Percentiles rank a stretch among this genome's conserved stretches.
phyloP scores from a whole-genome alignment of 2,888 invertebrate species.

The Diogma glabrata region DNA sequence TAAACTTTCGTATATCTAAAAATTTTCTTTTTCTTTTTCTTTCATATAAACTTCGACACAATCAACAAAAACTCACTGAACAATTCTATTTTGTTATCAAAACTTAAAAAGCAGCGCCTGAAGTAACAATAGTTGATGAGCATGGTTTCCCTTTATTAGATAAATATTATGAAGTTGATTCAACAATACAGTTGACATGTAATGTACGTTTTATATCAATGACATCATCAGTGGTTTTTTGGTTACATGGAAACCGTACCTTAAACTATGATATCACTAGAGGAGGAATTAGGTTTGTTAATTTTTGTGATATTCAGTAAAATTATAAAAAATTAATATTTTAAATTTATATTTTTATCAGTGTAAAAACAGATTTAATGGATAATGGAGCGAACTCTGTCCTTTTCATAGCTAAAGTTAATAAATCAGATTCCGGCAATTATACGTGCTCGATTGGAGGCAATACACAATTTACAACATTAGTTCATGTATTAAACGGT shows the following conservation, averaged over 20 bases:
- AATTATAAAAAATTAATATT: neutral
- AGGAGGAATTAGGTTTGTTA: constrained; percentile 39
- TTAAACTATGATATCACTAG: constrained; percentile 42
- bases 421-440: constrained; percentile 41
- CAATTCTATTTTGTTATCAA: too few relatives aligned
- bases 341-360: constrained; percentile 19
- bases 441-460: constrained; percentile 42
- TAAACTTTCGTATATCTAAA: too few relatives aligned
- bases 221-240: constrained; percentile 41
- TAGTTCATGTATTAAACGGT: constrained; percentile 45
- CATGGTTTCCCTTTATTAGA: constrained; percentile 41
- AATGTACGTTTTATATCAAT: constrained; percentile 42
- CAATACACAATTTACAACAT: constrained; percentile 38
- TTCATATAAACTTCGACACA: too few relatives aligned
- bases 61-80: too few relatives aligned
- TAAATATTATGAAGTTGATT: constrained; percentile 44
- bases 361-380: constrained; percentile 42
- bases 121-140: constrained; percentile 44
- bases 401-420: constrained; percentile 39
- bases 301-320: neutral
- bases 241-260: constrained; percentile 41
- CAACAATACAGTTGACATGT: constrained; percentile 43
- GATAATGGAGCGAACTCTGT: constrained; percentile 42
- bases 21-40: too few relatives aligned
- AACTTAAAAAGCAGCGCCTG: constrained; percentile 35